Evolutionary conservation across 2,888 invertebrate genomes (phyloP).

Genomic region (Mystacides longicornis): DNA sequence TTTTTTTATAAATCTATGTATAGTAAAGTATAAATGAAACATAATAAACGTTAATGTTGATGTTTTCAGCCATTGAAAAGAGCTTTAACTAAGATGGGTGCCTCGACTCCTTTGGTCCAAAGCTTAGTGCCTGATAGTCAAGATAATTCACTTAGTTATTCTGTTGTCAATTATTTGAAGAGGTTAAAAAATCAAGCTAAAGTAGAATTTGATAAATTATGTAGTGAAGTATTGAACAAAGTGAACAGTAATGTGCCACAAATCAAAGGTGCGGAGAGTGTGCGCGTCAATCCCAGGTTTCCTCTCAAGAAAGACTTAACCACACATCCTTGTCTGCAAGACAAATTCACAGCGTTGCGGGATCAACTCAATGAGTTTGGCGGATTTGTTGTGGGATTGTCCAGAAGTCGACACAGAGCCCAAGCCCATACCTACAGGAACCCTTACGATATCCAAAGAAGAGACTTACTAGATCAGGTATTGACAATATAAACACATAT

Average conservation of each 20-base stretch:
- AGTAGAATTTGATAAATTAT: slow-evolving; percentile 81
- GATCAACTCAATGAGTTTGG: slow-evolving; percentile 84
- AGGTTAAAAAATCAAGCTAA: slow-evolving; percentile 92
- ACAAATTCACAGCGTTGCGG: slow-evolving; percentile 73
- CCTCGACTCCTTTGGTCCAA: slow-evolving; percentile 71
- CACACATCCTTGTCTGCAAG: slow-evolving; percentile 72
- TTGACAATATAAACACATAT: slow-evolving; percentile 7
- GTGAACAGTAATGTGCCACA: slow-evolving; percentile 41
- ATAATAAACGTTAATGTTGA: too few relatives aligned
- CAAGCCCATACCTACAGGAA: slow-evolving; percentile 71
- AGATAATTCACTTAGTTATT: slow-evolving; percentile 88
- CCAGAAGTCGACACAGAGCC: slow-evolving; percentile 45
- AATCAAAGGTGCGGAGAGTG: slow-evolving; percentile 61
- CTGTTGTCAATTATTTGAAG: slow-evolving; percentile 90
- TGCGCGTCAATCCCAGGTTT: slow-evolving; percentile 64
- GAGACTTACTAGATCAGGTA: slow-evolving; percentile 80
- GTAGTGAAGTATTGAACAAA: slow-evolving; percentile 69
- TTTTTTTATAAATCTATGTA: too few relatives aligned
- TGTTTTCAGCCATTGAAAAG: slow-evolving; percentile 85
- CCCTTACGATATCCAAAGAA: slow-evolving; percentile 90
- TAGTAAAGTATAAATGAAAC: too few relatives aligned
- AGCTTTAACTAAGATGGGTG: slow-evolving; percentile 86
- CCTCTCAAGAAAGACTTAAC: slow-evolving; percentile 73
- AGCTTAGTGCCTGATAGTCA: slow-evolving; percentile 85
- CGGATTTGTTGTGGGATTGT: slow-evolving; percentile 72